These are phyloP conservation scores for Nephotettix cincticeps DNA, from an alignment of 1,140 invertebrate species.

Conservation along the genomic window DNA sequence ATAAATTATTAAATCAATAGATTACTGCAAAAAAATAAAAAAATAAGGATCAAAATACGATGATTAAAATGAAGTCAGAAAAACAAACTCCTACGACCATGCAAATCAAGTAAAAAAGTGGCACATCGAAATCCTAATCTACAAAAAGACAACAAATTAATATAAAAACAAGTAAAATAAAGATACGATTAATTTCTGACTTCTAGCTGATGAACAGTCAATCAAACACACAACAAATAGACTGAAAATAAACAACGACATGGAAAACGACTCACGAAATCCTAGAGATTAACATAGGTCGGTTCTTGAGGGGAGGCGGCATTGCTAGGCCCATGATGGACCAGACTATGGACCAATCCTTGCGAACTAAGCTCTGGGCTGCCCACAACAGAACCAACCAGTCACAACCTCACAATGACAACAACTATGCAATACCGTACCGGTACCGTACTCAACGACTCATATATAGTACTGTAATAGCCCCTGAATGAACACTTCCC, in stretches of 20 bases:
- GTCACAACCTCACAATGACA: slow-evolving; percentile 29
- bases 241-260: slow-evolving; percentile 32
- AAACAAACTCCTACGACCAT: slow-evolving; percentile 16
- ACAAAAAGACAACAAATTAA: slow-evolving; percentile 28
- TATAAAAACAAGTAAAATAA: slow-evolving; percentile 31
- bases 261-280: slow-evolving; percentile 41
- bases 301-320: slow-evolving; percentile 83
- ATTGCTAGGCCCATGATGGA: slow-evolving; percentile 56
- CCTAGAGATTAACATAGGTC: slow-evolving; percentile 90
- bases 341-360: slow-evolving; percentile 36
- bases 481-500: too few relatives aligned
- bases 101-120: slow-evolving; percentile 16
- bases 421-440: too few relatives aligned
- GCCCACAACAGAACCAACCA: slow-evolving; percentile 35
- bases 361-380: slow-evolving; percentile 37
- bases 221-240: slow-evolving; percentile 38
- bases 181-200: slow-evolving; percentile 15
- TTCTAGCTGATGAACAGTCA: slow-evolving; percentile 32
- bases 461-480: too few relatives aligned
- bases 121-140: slow-evolving; percentile 17
- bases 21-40: background rate
- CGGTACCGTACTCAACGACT: too few relatives aligned
- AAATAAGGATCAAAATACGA: background rate
- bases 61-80: background rate
- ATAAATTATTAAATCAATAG: background rate